Evolutionary conservation across 2,797 vertebrate genomes (phyloP).

Genomic region (Sibirionetta formosa): DNA sequence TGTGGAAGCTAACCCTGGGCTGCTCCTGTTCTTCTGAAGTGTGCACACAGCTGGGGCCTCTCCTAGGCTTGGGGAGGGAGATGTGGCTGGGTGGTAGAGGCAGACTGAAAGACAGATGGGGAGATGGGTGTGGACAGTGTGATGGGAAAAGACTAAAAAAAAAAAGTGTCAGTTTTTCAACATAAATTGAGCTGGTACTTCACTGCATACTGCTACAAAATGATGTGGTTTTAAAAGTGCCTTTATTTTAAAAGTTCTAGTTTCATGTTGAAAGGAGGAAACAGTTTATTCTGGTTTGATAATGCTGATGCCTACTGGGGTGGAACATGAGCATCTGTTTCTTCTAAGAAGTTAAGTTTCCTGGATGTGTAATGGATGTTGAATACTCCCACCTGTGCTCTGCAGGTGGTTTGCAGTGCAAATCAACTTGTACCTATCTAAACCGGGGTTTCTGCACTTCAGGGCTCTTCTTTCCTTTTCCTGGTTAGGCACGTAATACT

Average conservation of each 20-base stretch:
- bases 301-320: neutral
- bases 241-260: neutral
- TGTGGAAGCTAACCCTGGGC: neutral
- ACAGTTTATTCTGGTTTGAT: neutral
- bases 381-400: neutral
- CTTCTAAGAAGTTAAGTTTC: neutral
- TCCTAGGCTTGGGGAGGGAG: neutral
- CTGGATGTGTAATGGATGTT: neutral
- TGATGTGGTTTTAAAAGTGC: neutral
- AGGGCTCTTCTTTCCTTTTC: neutral
- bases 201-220: neutral
- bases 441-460: neutral
- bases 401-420: neutral
- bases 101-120: neutral
- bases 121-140: neutral
- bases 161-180: neutral
- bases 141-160: neutral
- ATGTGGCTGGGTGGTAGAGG: rapidly evolving
- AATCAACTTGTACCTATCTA: neutral
- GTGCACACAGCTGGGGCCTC: neutral
- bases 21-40: neutral
- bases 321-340: neutral
- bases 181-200: neutral
- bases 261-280: neutral
- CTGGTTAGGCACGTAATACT: neutral